Percentiles rank a stretch among this genome's conserved stretches.
Conservation (phyloP, 2,797 vertebrate genomes). For the Otus scops region DNA sequence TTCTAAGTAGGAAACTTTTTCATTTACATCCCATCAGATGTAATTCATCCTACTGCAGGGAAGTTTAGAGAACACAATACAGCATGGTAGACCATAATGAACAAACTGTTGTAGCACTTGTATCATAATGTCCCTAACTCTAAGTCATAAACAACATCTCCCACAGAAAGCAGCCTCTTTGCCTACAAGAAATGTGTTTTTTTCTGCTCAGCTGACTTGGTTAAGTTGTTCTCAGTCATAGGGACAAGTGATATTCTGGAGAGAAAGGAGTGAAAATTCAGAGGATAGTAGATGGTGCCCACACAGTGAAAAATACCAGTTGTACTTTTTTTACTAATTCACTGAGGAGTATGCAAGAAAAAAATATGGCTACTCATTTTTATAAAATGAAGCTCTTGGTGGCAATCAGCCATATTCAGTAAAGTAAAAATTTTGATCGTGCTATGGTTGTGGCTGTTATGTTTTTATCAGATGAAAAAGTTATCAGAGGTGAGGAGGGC, state of each 20-base stretch:
- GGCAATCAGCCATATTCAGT: not conserved
- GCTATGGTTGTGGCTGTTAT: not conserved
- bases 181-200: not conserved
- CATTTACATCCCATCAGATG: not conserved
- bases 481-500: not conserved
- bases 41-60: not conserved
- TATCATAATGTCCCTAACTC: not conserved
- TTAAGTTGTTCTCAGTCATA: not conserved
- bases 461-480: not conserved
- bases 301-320: not conserved
- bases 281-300: not conserved
- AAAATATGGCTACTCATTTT: not conserved
- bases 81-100: not conserved
- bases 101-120: not conserved
- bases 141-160: not conserved
- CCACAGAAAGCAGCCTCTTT: not conserved
- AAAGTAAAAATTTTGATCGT: not conserved
- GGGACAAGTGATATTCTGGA: not conserved
- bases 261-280: not conserved
- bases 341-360: not conserved
- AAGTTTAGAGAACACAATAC: not conserved
- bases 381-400: not conserved
- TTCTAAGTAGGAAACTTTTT: not conserved
- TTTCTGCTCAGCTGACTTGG: not conserved
- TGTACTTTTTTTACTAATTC: not conserved